A percentile compares a stretch with the other conserved stretches of the same genome.
phyloP scores from a whole-genome alignment of 2,797 vertebrate species.

The Smutsia temminckii region DNA sequence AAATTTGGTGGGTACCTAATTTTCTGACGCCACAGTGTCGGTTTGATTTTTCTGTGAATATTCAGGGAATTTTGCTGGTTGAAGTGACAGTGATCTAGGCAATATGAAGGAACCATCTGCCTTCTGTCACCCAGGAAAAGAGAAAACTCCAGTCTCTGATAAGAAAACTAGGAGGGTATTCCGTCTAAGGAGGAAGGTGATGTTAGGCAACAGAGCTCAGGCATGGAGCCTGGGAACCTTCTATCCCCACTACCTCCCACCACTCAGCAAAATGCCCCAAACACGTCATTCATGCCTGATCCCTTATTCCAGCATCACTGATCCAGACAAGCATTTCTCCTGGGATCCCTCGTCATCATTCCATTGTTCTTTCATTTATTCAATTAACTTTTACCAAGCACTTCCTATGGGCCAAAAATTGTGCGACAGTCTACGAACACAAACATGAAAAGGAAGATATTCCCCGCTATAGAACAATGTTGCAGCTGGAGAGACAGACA shows the following conservation, averaged over 20 bases:
- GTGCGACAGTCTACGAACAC: neutral
- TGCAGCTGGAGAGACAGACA: neutral
- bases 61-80: neutral
- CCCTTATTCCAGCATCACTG: rapidly evolving
- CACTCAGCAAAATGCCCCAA: neutral
- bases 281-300: too few species aligned
- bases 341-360: neutral
- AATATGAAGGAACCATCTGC: neutral
- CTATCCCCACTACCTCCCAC: rapidly evolving
- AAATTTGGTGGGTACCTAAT: neutral
- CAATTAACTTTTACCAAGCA: neutral
- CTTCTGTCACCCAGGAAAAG: neutral
- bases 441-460: neutral
- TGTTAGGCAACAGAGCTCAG: too few species aligned
- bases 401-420: neutral
- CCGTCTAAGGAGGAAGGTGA: too few species aligned
- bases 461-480: neutral
- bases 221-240: neutral
- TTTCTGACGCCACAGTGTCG: neutral
- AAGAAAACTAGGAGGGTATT: rapidly evolving
- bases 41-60: neutral
- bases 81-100: neutral
- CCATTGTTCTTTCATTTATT: neutral
- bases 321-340: too few species aligned
- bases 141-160: neutral